These are phyloP conservation scores for Drosophila putrida DNA, from an alignment of 2,888 invertebrate genomes.

Conservation along the genomic window DNA sequence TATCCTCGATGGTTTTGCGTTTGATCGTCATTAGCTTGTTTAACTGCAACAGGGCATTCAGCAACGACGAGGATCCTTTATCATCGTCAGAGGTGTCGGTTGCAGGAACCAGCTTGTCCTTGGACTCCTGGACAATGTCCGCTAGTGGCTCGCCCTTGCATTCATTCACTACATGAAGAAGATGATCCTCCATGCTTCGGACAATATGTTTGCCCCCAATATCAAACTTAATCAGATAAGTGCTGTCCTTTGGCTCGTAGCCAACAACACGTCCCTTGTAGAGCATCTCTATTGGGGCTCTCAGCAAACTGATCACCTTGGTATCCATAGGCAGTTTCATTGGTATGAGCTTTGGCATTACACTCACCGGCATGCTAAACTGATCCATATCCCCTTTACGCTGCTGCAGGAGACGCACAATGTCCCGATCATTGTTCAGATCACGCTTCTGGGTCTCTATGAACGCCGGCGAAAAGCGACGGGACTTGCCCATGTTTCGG, in stretches of 20 bases:
- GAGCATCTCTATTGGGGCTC: constrained; percentile 1
- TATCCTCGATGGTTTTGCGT: constrained; percentile 39
- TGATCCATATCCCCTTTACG: constrained; percentile 14
- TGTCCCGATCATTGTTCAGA: constrained; percentile 29
- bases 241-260: constrained; percentile 29
- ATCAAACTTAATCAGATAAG: constrained; percentile 49
- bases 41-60: constrained; percentile 45
- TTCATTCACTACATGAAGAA: constrained; percentile 31
- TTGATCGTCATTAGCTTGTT: constrained; percentile 38
- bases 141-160: constrained; percentile 14
- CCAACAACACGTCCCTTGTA: constrained; percentile 41
- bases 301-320: constrained; percentile 46
- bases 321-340: constrained; percentile 34
- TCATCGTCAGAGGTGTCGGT: neutral
- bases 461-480: constrained; percentile 59
- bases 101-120: neutral
- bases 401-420: constrained; percentile 54
- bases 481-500: constrained; percentile 56
- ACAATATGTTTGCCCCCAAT: constrained; percentile 10
- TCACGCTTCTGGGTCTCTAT: constrained; percentile 41
- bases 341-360: constrained; percentile 51
- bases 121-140: constrained; percentile 26
- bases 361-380: constrained; percentile 14
- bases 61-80: constrained; percentile 10
- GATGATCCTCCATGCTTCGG: constrained; percentile 34